Evolutionary conservation across 1,140 invertebrate species (phyloP), one percentile per base, ranked within the genome.

Genomic region (Cherax destructor): DNA sequence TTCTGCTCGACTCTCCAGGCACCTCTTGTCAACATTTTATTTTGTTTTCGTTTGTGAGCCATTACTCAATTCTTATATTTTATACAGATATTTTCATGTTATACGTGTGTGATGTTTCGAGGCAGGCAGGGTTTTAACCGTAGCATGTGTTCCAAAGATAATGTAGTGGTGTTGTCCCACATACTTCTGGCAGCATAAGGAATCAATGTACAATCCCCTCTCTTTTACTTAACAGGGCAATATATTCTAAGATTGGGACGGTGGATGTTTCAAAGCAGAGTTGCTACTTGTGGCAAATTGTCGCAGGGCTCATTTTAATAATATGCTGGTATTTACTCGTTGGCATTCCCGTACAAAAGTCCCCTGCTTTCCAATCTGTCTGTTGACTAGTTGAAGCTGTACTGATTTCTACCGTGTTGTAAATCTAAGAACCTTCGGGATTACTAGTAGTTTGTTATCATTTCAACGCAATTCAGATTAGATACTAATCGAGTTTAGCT

Each of bases 271-370:
- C n/a, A n/a, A 30, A 10, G 24, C 69, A 4, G 21, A 74, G n/a
- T 74, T 24, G 69, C 61, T 21, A 21, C 61, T 65, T 65, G 61
- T 13, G 11, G 61, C 61, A 65, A 65, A 74, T 30, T 74, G 69
- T 30, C 69, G 24, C 69, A 74, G 69, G 69, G 9, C 24, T 30
- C 69, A 21, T 1, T 74, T 6, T 30, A 74, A 30, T 11, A 74
- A 11, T 74, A 74, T 74, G 69, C 24, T 74, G 69, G 69, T 74
- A 74, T 74, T 30, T 30, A 24, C n/a, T 74, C 69, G 69, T 74
- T 74, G 24, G 69, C 69, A 74, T 74, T n/a, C 69, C 69, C 69
- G 69, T 74, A 74, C 69, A 74, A 74, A 74, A 30, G 69, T 74
- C n/a, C 69, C 69, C 24, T 30, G 69, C 69, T 74, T 74, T 30